Base-by-base conservation (phyloP, 2,113 vertebrate genomes). In the Castor canadensis region DNA sequence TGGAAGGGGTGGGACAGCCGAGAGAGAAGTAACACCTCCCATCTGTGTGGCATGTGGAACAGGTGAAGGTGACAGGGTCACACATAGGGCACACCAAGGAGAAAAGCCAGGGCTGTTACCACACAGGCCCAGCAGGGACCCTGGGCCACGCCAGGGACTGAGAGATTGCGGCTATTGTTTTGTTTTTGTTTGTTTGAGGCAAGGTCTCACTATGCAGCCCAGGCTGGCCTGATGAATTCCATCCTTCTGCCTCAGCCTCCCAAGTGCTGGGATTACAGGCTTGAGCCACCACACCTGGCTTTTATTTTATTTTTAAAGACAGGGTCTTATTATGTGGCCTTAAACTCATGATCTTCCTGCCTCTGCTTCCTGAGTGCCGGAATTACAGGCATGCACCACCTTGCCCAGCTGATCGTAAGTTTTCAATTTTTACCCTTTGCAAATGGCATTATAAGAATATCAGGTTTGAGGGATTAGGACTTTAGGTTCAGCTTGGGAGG, bases 351-450 rank as follows among this genome's bases (percentile, higher is more conserved):
- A 60, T 60, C 58, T 26, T 60, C 58, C 22, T 6, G 13, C 9
- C 58, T 60, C 62, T 30, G 62, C 60, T 26, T 62, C 60, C 60
- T n/a, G 28, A 35, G 67, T 58, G 52, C 40, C n/a, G 20, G 20
- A 5, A 45, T 24, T 35, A 47, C 38, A 47, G 54, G 15, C 17
- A 11, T 30, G 26, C 26, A 40, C 16, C 52, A 22, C 17, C 54
- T 20, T 40, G 6, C 47, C 7, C 11, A 56, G 16, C n/a, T 43
- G 80, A 35, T 16, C 47, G 9, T 2, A 3, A 13, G 32, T 12
- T 77, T 96, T 69, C 58, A 76, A 80, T 73, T 96, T 94, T 94
- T 86, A 89, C 81, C 28, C 83, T 92, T 73, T 45, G 28, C 49
- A 82, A 85, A 91, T 83, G 84, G 96, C 82, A 79, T 86, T 62